Evolutionary conservation across 2,888 invertebrate genomes (phyloP).

Genomic region (Trichogramma evanescens): DNA sequence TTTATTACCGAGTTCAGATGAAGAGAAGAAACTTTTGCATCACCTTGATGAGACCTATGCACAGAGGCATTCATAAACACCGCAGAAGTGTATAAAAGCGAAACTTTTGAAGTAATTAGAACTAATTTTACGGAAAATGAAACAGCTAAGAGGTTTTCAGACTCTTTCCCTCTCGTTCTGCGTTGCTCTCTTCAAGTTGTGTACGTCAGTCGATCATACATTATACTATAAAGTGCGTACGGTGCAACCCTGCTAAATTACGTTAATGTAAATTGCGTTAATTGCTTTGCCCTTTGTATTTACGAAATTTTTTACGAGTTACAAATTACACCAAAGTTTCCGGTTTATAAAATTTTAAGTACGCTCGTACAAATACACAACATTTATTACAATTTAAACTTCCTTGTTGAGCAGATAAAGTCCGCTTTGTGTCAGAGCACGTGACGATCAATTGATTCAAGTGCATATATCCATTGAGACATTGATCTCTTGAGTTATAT

Average conservation of each 20-base stretch:
- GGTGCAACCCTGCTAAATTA: too few relatives aligned
- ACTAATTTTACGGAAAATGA: slow-evolving; percentile 9
- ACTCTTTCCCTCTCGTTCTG: too few relatives aligned
- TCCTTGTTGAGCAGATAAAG: background rate
- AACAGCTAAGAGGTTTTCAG: background rate
- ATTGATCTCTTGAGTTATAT: background rate
- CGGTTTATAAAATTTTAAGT: too few relatives aligned
- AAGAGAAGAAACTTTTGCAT: slow-evolving; percentile 13
- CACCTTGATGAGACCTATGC: background rate
- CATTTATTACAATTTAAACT: background rate
- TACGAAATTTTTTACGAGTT: too few relatives aligned
- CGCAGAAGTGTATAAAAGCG: background rate
- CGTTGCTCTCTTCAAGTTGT: too few relatives aligned
- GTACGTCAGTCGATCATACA: too few relatives aligned
- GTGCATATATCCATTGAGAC: background rate
- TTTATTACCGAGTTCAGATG: slow-evolving; percentile 8
- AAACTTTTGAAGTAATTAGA: slow-evolving; percentile 11
- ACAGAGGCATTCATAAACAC: background rate
- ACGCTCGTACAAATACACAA: too few relatives aligned
- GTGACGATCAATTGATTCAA: background rate
- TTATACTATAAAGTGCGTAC: too few relatives aligned
- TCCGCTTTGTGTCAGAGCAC: background rate
- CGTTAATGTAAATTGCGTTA: too few relatives aligned
- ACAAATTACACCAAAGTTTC: too few relatives aligned
- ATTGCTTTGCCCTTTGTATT: too few relatives aligned